Evolutionary conservation across 2,113 vertebrate species (phyloP), one percentile per base, ranked within the genome.

Genomic region (Pimephales promelas): DNA sequence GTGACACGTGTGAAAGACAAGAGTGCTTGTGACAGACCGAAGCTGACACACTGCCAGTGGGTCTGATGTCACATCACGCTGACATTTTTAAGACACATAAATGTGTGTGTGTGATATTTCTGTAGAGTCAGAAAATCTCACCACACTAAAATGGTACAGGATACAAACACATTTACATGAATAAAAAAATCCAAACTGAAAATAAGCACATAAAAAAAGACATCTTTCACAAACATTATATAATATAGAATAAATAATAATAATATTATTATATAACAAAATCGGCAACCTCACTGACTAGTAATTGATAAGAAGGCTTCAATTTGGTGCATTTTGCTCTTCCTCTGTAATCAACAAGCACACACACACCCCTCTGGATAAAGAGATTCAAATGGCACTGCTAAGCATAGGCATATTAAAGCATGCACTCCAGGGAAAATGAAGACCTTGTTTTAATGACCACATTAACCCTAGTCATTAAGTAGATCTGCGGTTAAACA

Each of bases 381-480:
- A 68, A 54, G 43, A 80, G 72, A 78, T 70, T 77, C 76, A 82
- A 34, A 9, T 10, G 28, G 79, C 49, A 34, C 70, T 83, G 57
- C 66, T 82, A 82, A 81, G 73, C 22, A 45, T 22, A n/a, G 26
- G 61, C 78, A 64, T 79, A 84, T 78, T 86, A 84, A 85, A 78
- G 71, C 45, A 45, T 34, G 14, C 71, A 47, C 81, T 61, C 79
- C 24, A 22, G 54, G 64, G 56, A 71, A 74, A 77, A 59, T 22
- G 31, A 83, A 85, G 71, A 84, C 76, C 68, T 73, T 76, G 82
- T 70, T 87, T 82, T 79, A 82, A 86, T 82, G 77, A 84, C 47
- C 81, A 84, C 40, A 81, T 85, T 87, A 86, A 81, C 62, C 78
- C 40, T 59, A 79, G 79, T 88, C 64, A 87, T 87, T 85, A 57